A percentile compares a stretch with the other conserved stretches of the same genome.
These are phyloP conservation scores for Sinohyriopsis cumingii DNA, from an alignment of 2,888 invertebrate genomes.

Conservation along the genomic window DNA sequence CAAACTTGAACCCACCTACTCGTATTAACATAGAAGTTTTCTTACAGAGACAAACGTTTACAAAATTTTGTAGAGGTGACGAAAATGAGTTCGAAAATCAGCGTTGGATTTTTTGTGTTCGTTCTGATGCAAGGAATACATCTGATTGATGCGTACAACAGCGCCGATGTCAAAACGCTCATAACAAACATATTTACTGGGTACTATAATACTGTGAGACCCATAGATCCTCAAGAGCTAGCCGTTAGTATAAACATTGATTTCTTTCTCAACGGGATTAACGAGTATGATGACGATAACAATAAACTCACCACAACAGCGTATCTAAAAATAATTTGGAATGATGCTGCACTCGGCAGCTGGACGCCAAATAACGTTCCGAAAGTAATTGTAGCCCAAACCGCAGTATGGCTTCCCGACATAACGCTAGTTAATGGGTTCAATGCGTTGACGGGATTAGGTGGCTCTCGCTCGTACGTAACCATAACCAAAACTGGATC, in stretches of 20 bases:
- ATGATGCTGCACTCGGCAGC: conserved; percentile 15
- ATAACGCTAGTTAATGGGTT: conserved; percentile 41
- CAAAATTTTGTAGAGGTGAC: too few species aligned
- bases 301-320: conserved; percentile 32
- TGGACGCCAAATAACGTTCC: conserved; percentile 21
- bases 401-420: conserved; percentile 33
- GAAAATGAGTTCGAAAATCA: too few species aligned
- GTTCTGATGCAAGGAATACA: too few species aligned
- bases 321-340: conserved; percentile 27
- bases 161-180: too few species aligned
- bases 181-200: too few species aligned
- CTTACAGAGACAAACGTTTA: too few species aligned
- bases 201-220: too few species aligned
- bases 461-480: conserved; percentile 29
- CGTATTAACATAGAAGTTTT: too few species aligned
- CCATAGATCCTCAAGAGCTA: too few species aligned
- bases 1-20: too few species aligned
- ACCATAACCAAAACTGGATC: conserved; percentile 13
- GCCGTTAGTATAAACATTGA: conserved; percentile 27
- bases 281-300: conserved; percentile 23
- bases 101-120: too few species aligned
- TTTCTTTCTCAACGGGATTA: conserved; percentile 25
- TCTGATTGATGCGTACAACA: too few species aligned
- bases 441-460: conserved; percentile 32
- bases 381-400: conserved; percentile 21